Percentiles rank a stretch among this genome's conserved stretches.
Evolutionary conservation across 1,140 invertebrate species (phyloP).

Genomic region (Drosophila jambulina): DNA sequence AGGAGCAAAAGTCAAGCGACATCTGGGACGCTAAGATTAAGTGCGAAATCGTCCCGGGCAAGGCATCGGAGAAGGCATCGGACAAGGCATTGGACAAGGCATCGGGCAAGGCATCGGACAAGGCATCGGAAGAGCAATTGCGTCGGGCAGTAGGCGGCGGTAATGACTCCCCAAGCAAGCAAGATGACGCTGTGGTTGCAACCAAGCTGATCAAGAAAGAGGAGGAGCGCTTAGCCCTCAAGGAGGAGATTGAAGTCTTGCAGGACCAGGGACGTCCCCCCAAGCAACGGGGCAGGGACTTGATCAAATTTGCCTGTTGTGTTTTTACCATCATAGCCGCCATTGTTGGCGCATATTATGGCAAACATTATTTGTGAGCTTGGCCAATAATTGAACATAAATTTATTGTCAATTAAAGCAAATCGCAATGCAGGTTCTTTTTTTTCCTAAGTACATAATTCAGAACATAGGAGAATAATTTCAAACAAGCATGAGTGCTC

Average conservation of each 20-base stretch:
- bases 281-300: neutral
- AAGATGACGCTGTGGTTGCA: neutral
- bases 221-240: constrained; percentile 22
- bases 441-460: too few relatives aligned
- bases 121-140: neutral
- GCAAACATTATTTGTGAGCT: constrained; percentile 26
- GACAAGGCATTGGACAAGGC: neutral
- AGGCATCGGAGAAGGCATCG: neutral
- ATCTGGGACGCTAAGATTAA: constrained; percentile 52
- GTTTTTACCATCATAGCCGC: constrained; percentile 23
- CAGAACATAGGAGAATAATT: too few relatives aligned
- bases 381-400: constrained; percentile 10
- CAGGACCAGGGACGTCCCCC: neutral
- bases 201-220: constrained; percentile 21
- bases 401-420: constrained; percentile 24
- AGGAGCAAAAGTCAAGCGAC: neutral
- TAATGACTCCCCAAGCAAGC: neutral
- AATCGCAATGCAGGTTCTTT: neutral
- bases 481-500: too few relatives aligned
- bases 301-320: constrained; percentile 1
- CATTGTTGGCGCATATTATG: constrained; percentile 24
- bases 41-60: constrained; percentile 33
- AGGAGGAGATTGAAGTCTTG: constrained; percentile 31
- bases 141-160: neutral
- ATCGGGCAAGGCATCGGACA: neutral